Evolutionary conservation across 2,113 vertebrate species (phyloP).

Genomic region (Patagioenas fasciata): DNA sequence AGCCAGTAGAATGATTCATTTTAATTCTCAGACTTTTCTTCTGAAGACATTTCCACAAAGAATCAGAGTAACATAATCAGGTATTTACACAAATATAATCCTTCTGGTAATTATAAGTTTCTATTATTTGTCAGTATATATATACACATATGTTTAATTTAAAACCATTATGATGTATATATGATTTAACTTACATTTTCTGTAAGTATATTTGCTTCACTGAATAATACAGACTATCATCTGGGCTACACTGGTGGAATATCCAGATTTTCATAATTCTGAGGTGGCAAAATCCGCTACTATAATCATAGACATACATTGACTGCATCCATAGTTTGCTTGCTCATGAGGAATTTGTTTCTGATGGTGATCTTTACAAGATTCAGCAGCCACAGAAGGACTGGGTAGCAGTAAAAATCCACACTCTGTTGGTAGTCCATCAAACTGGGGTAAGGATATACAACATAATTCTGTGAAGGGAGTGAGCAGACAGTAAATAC

Average conservation of each 20-base stretch:
- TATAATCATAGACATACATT: not conserved
- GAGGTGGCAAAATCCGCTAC: fast-evolving
- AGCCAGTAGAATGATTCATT: not conserved
- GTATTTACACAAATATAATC: not conserved
- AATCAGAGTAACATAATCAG: not conserved
- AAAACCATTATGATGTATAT: not conserved
- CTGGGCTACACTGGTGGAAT: not conserved
- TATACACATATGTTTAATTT: not conserved
- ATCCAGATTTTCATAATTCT: not conserved
- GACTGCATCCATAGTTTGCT: not conserved
- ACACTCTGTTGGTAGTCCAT: not conserved
- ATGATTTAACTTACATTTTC: not conserved
- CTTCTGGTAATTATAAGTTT: not conserved
- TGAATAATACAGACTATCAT: not conserved
- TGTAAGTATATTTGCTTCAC: not conserved
- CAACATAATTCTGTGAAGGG: not conserved
- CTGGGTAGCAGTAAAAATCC: not conserved
- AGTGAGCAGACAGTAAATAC: not conserved
- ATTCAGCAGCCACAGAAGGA: not conserved
- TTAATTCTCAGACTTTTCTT: not conserved
- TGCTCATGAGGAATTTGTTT: not conserved
- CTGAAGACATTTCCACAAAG: not conserved
- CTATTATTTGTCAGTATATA: not conserved
- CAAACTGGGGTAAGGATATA: not conserved
- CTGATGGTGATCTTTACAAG: not conserved